Base-by-base conservation (phyloP, 1,140 invertebrate species). In the Brachionus angularis region DNA sequence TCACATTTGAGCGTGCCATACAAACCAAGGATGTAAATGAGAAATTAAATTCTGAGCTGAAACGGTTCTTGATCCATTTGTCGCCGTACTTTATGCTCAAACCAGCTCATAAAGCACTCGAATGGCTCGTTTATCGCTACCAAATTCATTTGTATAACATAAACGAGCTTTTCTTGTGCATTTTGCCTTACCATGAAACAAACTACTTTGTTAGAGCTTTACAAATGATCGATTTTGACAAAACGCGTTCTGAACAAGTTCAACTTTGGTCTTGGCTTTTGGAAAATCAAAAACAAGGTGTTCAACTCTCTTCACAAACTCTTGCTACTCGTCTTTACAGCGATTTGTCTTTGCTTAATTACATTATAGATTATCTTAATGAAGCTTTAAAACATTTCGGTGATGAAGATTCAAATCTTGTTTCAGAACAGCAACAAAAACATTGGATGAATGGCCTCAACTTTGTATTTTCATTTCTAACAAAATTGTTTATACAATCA, bases 161-260 rank as follows among this genome's bases (percentile, higher is more conserved):
- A 67, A 86, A 89, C 77, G 86, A 88, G 1, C 85, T 94, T 34
- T 81, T 97, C 72, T 83, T 87, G 72, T 82, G 90, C 42, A 88
- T 91, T 61, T 77, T 97, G 44, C 93, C 94, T 0, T 96, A 93
- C 78, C 91, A 95, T 80, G 89, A 93, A 75, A 91, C 90, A 16
- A 88, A 88, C 72, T 88, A 89, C 55, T 97, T 97, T 83, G 85
- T 89, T 0, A 84, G 89, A 69, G 83, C 90, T 64, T 76, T 95
- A 7, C 90, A 93, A 80, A 79, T 91, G 33, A 44, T 71, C 16
- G 42, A 46, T 47, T 46, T 67, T 5, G 36, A 67, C 12, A 31
- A 10, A 5, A 18, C 18, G 5, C 12, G 21, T 29, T 10, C 12
- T 50, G 21, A 50, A 18, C 1, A 52, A 16, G 42, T 25, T 29